These are phyloP conservation scores for Caenorhabditis sp. DNA, from an alignment of 2,888 invertebrate genomes.

Conservation along the genomic window DNA sequence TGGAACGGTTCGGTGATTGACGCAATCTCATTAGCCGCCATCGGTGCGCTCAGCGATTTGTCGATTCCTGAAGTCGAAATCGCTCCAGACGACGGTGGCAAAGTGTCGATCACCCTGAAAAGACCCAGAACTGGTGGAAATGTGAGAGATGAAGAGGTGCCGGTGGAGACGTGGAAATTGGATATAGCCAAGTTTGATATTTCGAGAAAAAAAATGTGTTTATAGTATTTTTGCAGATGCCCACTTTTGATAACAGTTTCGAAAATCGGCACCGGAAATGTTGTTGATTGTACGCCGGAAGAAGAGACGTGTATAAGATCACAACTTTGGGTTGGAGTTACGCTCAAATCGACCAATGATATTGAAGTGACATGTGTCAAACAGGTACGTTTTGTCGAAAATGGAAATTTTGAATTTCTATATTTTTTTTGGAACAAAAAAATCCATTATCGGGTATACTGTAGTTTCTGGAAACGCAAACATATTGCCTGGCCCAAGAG, in stretches of 20 bases:
- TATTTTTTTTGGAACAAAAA: too few relatives aligned
- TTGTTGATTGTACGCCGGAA: constrained; percentile 57
- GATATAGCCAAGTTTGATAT: constrained; percentile 37
- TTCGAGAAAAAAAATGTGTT: not conserved
- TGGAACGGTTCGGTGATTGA: constrained; percentile 96
- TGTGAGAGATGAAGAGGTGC: constrained; percentile 36
- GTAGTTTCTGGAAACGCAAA: too few relatives aligned
- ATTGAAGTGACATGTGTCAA: constrained; percentile 29
- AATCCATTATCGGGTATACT: too few relatives aligned
- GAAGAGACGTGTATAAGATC: constrained; percentile 62
- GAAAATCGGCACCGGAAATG: constrained; percentile 58
- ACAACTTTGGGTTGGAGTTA: constrained; percentile 55
- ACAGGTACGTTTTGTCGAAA: too few relatives aligned
- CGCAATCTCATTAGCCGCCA: constrained; percentile 83
- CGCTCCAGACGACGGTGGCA: constrained; percentile 59
- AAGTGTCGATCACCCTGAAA: constrained; percentile 49
- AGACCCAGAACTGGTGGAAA: constrained; percentile 42
- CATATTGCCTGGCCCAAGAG: too few relatives aligned
- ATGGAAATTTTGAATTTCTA: constrained; percentile 9
- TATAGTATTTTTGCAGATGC: constrained; percentile 41
- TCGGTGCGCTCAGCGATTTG: constrained; percentile 60
- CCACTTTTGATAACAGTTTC: constrained; percentile 59
- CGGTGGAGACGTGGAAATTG: constrained; percentile 54
- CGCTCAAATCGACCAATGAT: not conserved
- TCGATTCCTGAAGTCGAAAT: constrained; percentile 55